Base-by-base conservation (phyloP, 2,113 vertebrate genomes). In the Lagopus leucura region DNA sequence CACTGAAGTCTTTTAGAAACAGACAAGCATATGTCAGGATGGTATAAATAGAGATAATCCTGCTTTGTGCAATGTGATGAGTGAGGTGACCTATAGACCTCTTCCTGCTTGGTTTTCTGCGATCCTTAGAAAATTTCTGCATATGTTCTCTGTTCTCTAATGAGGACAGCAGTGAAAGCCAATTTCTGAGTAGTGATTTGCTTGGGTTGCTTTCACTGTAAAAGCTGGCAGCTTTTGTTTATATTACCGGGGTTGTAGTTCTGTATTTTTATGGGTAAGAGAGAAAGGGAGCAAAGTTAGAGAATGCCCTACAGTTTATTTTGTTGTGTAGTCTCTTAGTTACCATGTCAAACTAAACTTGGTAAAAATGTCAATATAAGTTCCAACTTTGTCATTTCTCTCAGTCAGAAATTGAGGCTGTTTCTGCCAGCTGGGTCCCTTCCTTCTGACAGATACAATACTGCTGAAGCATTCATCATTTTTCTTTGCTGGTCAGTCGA, bases 371-470 rank as follows among this genome's bases (percentile, higher is more conserved):
- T 50, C 63, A 84, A 3, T 70, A 47, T 8, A 84, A 47, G 7
- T 86, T 86, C 79, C 61, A 94, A 13, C 10, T 82, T 70, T 75
- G 24, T 65, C 6, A 77, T 78, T 93, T 91, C 47, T 80, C 84
- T 92, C 82, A 81, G 36, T 84, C 79, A 88, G 86, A 94, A 93
- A 95, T 95, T 61, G 88, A 91, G 74, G 61, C 69, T 85, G 17
- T 48, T 85, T 67, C 71, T 94, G 63, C 67, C 88, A 95, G 78
- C 81, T 94, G 77, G 32, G 76, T 88, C 70, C 34, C 16, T 91
- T 88, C 54, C 38, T 82, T 79, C 76, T 85, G 60, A 80, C 38
- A 88, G 80, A 89, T 71, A 84, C 40, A 91, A 60, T 57, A 88
- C 18, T 1, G 2, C 22, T 63, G 81, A 63, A n/a, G 47, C 70